These are phyloP conservation scores for Echinops telfairi DNA, from an alignment of 2,113 vertebrate genomes.

Conservation along the genomic window DNA sequence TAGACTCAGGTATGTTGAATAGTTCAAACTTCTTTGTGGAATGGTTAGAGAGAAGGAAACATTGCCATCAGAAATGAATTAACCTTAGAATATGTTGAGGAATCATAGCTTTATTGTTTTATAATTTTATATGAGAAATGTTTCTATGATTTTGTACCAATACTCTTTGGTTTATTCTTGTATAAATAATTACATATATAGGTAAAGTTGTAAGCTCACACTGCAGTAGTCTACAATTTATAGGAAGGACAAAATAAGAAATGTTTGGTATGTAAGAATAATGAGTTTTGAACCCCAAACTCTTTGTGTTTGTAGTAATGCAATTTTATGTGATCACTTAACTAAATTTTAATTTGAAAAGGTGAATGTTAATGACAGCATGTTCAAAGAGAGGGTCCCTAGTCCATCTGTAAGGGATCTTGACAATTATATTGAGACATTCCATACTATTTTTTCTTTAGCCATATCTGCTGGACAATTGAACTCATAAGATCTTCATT, in stretches of 20 bases:
- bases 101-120: no score
- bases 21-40: no score
- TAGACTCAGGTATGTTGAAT: no score
- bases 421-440: neutral
- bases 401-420: neutral
- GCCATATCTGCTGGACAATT: neutral
- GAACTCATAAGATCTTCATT: neutral
- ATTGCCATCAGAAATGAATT: no score
- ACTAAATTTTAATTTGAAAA: neutral
- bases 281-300: neutral
- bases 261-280: neutral
- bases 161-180: no score
- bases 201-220: neutral
- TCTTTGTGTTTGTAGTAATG: neutral
- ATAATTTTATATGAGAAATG: no score
- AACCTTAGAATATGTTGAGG: no score
- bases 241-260: slow-evolving; percentile 14
- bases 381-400: neutral
- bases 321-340: neutral
- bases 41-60: no score
- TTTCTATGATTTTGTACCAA: no score
- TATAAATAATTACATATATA: neutral
- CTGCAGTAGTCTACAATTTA: neutral
- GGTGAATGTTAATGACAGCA: neutral
- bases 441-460: neutral